Base-by-base conservation (phyloP, 1,140 invertebrate species). In the Leptinotarsa lineolata region DNA sequence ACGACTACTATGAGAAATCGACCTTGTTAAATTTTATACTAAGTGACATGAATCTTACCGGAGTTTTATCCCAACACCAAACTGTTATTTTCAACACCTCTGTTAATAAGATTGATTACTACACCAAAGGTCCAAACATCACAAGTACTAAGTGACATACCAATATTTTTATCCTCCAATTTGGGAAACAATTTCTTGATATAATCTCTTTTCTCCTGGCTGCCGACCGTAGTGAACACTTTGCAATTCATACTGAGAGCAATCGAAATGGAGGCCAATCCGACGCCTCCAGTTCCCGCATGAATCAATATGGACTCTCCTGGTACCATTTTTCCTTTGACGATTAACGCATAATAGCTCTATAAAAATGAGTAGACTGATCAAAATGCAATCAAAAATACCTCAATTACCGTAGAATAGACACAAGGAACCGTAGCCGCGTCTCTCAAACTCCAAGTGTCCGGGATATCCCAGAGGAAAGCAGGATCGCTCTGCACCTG, bases 251-350 rank as follows among this genome's bases (percentile, higher is more conserved):
- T 90, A 81, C 92, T 89, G 11, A 98, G 86, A 30, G 95, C 95
- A 80, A 99, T 95, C 12, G 93, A 87, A 79, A 99, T 98, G 73
- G 96, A 95, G 5, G 96, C 96, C 86, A 97, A 94, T 6, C 97
- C 97, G 30, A 99, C 95, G 78, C 96, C 97, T 74, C 97, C 97
- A 78, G 94, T 93, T 74, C 97, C 97, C 70, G 97, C 95, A 83
- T 99, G 97, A 77, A 99, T 94, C 1, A 99, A 88, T 44, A 99
- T 89, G 44, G 88, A 89, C 79, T 98, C 94, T 3, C 95, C 96
- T 70, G 88, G 87, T 78, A 88, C n/a, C 22, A 76, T 60, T n/a
- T 68, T 44, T 15, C 66, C 74, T 65, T 60, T 68, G 5, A 69
- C 12, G 24, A 76, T 58, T 46, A 76, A 20, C 8, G 11, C 74